phyloP scores from a whole-genome alignment of 2,888 invertebrate species.

The Mythimna loreyi region DNA sequence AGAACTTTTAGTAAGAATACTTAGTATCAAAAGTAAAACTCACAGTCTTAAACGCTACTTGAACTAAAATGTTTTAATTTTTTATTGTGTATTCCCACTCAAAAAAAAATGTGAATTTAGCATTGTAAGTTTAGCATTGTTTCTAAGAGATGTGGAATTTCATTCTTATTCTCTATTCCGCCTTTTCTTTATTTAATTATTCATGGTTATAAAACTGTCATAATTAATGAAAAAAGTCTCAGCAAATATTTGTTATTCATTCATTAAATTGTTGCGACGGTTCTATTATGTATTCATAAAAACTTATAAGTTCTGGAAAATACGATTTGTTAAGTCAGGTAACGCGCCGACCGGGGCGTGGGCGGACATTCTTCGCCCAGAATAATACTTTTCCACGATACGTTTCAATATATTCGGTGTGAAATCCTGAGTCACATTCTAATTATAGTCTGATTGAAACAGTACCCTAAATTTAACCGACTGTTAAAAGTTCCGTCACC shows the following conservation, averaged over 20 bases:
- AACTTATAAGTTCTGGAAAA: conserved; percentile 63
- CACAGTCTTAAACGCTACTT: not conserved
- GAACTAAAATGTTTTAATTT: not conserved
- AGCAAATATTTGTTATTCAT: not conserved
- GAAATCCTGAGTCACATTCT: conserved; percentile 85
- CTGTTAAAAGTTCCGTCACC: conserved; percentile 39
- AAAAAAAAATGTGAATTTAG: not conserved
- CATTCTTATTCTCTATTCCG: not conserved
- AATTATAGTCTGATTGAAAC: conserved; percentile 83
- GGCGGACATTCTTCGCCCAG: conserved; percentile 83
- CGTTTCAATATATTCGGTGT: conserved; percentile 82
- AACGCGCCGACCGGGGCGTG: conserved; percentile 64
- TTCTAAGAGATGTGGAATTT: not conserved
- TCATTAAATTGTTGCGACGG: not conserved
- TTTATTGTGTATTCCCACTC: not conserved
- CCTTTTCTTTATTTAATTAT: not conserved
- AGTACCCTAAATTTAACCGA: conserved; percentile 79
- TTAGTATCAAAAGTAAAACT: not conserved
- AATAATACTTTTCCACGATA: conserved; percentile 83
- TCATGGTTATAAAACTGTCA: not conserved
- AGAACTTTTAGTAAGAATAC: not conserved
- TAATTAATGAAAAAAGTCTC: too few relatives aligned
- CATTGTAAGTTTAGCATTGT: conserved; percentile 10
- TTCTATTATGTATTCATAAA: not conserved
- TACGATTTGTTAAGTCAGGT: conserved; percentile 63